Percentiles rank a stretch among this genome's conserved stretches.
phyloP scores from a whole-genome alignment of 1,140 invertebrate genomes.

The Neodiprion lecontei region DNA sequence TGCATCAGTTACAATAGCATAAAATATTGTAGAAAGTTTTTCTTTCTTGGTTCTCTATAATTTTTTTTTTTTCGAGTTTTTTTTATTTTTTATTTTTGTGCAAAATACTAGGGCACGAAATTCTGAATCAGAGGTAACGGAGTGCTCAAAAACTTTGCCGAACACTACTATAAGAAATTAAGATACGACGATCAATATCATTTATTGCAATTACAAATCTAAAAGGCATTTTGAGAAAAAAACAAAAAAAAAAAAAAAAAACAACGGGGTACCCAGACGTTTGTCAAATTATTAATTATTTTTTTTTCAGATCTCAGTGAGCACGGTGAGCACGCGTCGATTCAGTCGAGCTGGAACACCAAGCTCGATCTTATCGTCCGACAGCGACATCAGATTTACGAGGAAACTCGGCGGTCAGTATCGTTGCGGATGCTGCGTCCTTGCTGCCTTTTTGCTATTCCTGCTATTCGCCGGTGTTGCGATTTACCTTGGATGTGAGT shows the following conservation, averaged over 20 bases:
- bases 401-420: slow-evolving; percentile 80
- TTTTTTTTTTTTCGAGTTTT: too few relatives aligned
- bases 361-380: slow-evolving; percentile 80
- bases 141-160: too few relatives aligned
- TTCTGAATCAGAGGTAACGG: too few relatives aligned
- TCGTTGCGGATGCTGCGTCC: slow-evolving; percentile 82
- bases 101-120: too few relatives aligned
- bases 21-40: too few relatives aligned
- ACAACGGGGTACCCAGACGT: slow-evolving; percentile 1
- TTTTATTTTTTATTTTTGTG: too few relatives aligned
- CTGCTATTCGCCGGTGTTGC: slow-evolving; percentile 80
- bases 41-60: too few relatives aligned
- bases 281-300: slow-evolving; percentile 8
- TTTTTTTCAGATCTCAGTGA: slow-evolving; percentile 56
- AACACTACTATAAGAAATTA: too few relatives aligned
- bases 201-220: too few relatives aligned
- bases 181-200: too few relatives aligned
- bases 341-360: slow-evolving; percentile 66
- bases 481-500: slow-evolving; percentile 90
- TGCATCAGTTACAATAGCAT: too few relatives aligned
- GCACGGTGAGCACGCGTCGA: slow-evolving; percentile 58
- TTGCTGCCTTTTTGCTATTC: slow-evolving; percentile 82
- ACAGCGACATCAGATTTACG: slow-evolving; percentile 86
- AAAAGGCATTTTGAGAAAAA: too few relatives aligned
- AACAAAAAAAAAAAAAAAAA: not conserved